phyloP scores from a whole-genome alignment of 1,140 invertebrate genomes.

The Druon quercuslanigerum region DNA sequence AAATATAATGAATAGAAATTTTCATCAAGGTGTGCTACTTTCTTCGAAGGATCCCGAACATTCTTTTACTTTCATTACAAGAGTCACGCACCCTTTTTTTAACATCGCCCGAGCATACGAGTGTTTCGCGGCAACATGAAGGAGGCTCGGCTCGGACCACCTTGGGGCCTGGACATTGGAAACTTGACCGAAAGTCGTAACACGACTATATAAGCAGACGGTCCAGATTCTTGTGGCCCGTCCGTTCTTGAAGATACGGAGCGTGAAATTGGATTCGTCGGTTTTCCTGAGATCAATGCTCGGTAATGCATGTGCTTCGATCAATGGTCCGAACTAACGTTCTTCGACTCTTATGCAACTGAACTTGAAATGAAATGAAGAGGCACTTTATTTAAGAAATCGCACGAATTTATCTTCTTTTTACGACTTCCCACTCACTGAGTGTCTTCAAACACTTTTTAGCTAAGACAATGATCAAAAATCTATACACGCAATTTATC shows the following conservation, averaged over 20 bases:
- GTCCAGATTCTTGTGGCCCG: slow-evolving; percentile 60
- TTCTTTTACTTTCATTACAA: slow-evolving; percentile 19
- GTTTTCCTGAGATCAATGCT: slow-evolving; percentile 58
- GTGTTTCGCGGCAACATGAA: slow-evolving; percentile 21
- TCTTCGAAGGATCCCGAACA: not conserved
- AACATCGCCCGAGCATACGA: not conserved
- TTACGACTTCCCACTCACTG: not conserved
- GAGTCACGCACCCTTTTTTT: not conserved
- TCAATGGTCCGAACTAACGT: slow-evolving; percentile 55
- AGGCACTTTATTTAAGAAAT: slow-evolving; percentile 50
- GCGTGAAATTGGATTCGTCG: slow-evolving; percentile 66
- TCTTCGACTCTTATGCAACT: slow-evolving; percentile 49
- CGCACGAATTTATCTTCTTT: slow-evolving; percentile 39
- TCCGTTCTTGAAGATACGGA: slow-evolving; percentile 56
- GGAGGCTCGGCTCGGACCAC: not conserved
- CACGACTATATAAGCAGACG: slow-evolving; percentile 52
- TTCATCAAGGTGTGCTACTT: slow-evolving; percentile 15
- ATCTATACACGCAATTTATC: too few species aligned
- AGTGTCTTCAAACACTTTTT: too few species aligned
- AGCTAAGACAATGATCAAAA: too few species aligned
- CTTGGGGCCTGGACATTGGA: slow-evolving; percentile 35
- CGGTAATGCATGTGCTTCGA: slow-evolving; percentile 52
- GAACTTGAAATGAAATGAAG: slow-evolving; percentile 43
- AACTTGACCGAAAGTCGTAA: slow-evolving; percentile 50
- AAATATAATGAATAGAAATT: slow-evolving; percentile 16